Evolutionary conservation across 2,888 invertebrate genomes (phyloP), one percentile per base, ranked within the genome.

Genomic region (Lamproptera curius): DNA sequence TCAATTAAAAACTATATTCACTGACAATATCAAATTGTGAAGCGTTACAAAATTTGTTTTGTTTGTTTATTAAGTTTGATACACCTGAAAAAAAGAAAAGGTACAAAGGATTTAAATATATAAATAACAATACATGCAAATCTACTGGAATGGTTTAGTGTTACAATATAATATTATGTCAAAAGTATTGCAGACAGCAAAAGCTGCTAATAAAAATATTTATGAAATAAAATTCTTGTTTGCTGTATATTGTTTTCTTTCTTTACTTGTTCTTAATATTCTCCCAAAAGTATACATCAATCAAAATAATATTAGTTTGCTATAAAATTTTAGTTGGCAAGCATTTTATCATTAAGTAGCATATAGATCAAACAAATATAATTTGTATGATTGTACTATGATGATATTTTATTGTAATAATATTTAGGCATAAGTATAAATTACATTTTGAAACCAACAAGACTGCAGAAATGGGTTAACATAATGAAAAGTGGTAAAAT

Each of bases 111-210:
- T n/a, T n/a, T n/a, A n/a, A n/a, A n/a, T n/a, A n/a, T n/a, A n/a
- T n/a, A n/a, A n/a, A n/a, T n/a, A n/a, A n/a, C n/a, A n/a, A n/a
- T n/a, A n/a, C n/a, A n/a, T n/a, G n/a, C n/a, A n/a, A n/a, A n/a
- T 33, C n/a, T 23, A 31, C 17, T 44, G 44, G 44, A 44, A 44
- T 44, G 44, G 17, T 37, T n/a, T 31, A 6, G 31, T 31, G 31
- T 31, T 31, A 11, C 2, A 28, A 28, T 2, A 11, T 11, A 31
- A n/a, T 11, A 11, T 11, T 31, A 9, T 31, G 3, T 31, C n/a
- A 11, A 31, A 1, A 11, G 6, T 31, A n/a, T 31, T 9, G n/a
- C 6, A 11, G n/a, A n/a, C 3, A 2, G 13, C 31, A 31, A 31
- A n/a, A 31, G 11, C 13, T 31, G 31, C 11, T 11, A 11, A 31